Evolutionary conservation across 2,888 invertebrate species (phyloP).

Genomic region (Parnassius orleans): DNA sequence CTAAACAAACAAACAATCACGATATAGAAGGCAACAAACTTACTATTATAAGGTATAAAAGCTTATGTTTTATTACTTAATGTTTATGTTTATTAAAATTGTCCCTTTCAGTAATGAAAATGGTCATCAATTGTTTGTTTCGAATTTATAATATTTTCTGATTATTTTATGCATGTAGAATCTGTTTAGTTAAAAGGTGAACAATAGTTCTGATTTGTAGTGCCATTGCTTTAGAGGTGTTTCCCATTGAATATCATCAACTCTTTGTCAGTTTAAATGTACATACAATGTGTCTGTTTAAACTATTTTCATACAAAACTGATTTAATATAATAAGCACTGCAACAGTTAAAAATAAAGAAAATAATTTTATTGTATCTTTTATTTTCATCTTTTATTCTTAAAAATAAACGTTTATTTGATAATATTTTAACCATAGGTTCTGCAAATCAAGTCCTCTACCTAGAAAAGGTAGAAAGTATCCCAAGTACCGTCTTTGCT

Average conservation of each 20-base stretch:
- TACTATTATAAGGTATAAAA: neutral
- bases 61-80: too few species aligned
- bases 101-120: neutral
- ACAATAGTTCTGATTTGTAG: conserved; percentile 38
- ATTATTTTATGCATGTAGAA: neutral
- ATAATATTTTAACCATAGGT: too few species aligned
- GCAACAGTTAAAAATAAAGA: conserved; percentile 39
- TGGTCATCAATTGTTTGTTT: neutral
- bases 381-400: neutral
- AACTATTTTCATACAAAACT: conserved; percentile 63
- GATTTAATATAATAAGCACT: conserved; percentile 66
- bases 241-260: conserved; percentile 36
- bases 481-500: too few species aligned
- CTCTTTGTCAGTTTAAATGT: conserved; percentile 46
- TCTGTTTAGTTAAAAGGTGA: conserved; percentile 10
- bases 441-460: too few species aligned
- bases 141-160: neutral
- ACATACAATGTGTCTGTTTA: conserved; percentile 51
- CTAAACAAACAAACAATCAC: too few species aligned
- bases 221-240: conserved; percentile 51
- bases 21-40: neutral
- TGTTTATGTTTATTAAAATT: too few species aligned
- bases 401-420: too few species aligned
- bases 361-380: conserved; percentile 4
- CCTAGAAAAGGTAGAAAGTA: too few species aligned